phyloP scores from a whole-genome alignment of 2,888 invertebrate genomes.

The Cosmia pyralina region DNA sequence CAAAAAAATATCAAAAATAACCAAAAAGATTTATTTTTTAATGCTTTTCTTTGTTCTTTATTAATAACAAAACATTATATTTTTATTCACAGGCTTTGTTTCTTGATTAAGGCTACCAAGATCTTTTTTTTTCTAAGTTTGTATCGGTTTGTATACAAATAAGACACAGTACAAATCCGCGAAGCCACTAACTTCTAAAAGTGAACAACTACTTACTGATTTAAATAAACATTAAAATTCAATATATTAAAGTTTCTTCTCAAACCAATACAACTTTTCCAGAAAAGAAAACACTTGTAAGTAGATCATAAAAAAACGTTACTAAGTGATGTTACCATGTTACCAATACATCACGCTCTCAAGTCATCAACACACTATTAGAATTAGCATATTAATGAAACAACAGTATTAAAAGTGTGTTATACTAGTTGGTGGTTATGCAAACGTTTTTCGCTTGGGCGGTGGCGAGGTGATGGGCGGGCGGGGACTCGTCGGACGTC shows the following conservation, averaged over 20 bases:
- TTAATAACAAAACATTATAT: neutral
- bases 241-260: neutral
- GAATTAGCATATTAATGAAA: slow-evolving; percentile 75
- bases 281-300: slow-evolving; percentile 1
- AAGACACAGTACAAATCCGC: neutral
- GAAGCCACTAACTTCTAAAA: neutral
- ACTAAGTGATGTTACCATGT: slow-evolving; percentile 4
- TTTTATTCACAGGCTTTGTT: neutral
- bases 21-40: slow-evolving; percentile 27
- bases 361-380: slow-evolving; percentile 50
- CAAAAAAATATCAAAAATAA: slow-evolving; percentile 14
- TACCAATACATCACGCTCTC: slow-evolving; percentile 24
- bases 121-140: too few relatives aligned
- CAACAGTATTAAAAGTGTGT: slow-evolving; percentile 71
- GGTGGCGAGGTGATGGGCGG: slow-evolving; percentile 82
- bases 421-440: slow-evolving; percentile 66
- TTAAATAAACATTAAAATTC: neutral
- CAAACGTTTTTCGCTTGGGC: slow-evolving; percentile 82
- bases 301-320: neutral
- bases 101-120: neutral
- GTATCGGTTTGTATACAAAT: neutral
- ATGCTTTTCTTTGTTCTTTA: neutral
- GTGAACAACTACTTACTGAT: neutral
- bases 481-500: slow-evolving; percentile 72
- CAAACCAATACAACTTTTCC: neutral